phyloP scores from a whole-genome alignment of 1,140 invertebrate genomes.

The Drosophila mauritiana region DNA sequence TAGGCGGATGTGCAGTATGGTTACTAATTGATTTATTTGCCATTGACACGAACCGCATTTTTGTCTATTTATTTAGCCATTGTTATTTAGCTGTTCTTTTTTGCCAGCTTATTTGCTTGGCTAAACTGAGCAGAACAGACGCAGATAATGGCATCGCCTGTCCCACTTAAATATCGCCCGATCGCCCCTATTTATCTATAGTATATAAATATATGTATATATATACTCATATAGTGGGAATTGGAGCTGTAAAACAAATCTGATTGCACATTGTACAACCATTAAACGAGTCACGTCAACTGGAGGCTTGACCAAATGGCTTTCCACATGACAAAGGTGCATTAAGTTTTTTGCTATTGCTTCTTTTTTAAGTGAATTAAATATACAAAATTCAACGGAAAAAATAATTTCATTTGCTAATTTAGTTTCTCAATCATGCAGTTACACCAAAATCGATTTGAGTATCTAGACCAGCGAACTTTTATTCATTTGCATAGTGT shows the following conservation, averaged over 20 bases:
- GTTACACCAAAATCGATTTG: no score
- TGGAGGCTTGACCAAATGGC: slow-evolving; percentile 18
- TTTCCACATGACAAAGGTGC: slow-evolving; percentile 56
- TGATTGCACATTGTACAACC: slow-evolving; percentile 47
- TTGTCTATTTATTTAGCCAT: slow-evolving; percentile 41
- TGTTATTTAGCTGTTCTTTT: slow-evolving; percentile 1
- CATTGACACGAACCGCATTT: slow-evolving; percentile 54
- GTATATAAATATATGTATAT: not conserved
- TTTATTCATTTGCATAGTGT: slow-evolving; percentile 17
- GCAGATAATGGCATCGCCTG: slow-evolving; percentile 24
- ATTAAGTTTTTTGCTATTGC: slow-evolving; percentile 29
- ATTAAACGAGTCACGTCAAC: slow-evolving; percentile 55
- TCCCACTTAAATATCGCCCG: slow-evolving; percentile 25
- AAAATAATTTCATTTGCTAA: no score
- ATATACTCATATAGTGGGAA: not conserved
- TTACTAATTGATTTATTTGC: slow-evolving; percentile 37
- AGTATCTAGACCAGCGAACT: not conserved
- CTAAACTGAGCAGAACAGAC: slow-evolving; percentile 55
- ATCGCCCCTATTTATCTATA: slow-evolving; percentile 13
- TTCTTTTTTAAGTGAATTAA: not conserved
- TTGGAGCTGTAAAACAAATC: slow-evolving; percentile 34
- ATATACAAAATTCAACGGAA: no score
- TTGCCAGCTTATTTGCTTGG: slow-evolving; percentile 46
- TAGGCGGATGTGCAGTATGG: slow-evolving; percentile 8
- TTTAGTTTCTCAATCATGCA: no score